phyloP scores from a whole-genome alignment of 2,113 vertebrate species.

The Columba janthina region DNA sequence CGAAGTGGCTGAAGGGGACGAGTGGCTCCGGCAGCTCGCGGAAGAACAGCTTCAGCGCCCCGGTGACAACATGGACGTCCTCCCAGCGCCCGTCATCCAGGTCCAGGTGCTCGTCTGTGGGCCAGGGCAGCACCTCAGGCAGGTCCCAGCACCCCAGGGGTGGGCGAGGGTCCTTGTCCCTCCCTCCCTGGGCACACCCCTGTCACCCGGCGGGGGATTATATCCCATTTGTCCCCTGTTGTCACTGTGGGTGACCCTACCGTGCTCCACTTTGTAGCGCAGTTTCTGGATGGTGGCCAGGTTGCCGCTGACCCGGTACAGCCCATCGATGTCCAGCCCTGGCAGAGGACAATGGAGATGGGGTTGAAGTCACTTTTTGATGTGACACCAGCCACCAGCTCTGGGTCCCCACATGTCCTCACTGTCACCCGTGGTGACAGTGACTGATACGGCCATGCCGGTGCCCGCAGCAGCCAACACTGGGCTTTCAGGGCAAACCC shows the following conservation, averaged over 20 bases:
- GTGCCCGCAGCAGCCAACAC: neutral
- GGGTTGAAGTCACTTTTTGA: neutral
- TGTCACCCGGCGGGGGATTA: neutral
- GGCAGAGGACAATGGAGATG: neutral
- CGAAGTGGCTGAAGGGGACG: slow-evolving; percentile 87
- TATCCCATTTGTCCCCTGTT: neutral
- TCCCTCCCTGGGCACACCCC: neutral
- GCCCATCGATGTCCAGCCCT: slow-evolving; percentile 91
- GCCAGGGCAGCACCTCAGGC: neutral
- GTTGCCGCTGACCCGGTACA: slow-evolving; percentile 95
- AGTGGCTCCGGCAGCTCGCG: slow-evolving; percentile 90
- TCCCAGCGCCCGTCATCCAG: slow-evolving; percentile 92
- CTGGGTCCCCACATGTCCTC: fast-evolving
- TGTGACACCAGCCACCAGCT: neutral
- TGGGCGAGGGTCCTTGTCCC: fast-evolving
- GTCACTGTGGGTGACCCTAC: slow-evolving; percentile 43
- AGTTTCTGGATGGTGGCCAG: slow-evolving; percentile 93
- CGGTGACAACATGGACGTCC: slow-evolving; percentile 92
- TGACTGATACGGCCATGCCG: fast-evolving
- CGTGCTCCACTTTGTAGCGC: slow-evolving; percentile 91
- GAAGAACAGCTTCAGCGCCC: slow-evolving; percentile 93
- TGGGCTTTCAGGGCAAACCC: neutral
- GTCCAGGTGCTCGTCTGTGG: slow-evolving; percentile 85
- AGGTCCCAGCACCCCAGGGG: neutral
- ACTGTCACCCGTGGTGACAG: neutral